A percentile compares a stretch with the other conserved stretches of the same genome.
These are phyloP conservation scores for Palloptera scutellata DNA, from an alignment of 2,888 invertebrate species.

Conservation along the genomic window DNA sequence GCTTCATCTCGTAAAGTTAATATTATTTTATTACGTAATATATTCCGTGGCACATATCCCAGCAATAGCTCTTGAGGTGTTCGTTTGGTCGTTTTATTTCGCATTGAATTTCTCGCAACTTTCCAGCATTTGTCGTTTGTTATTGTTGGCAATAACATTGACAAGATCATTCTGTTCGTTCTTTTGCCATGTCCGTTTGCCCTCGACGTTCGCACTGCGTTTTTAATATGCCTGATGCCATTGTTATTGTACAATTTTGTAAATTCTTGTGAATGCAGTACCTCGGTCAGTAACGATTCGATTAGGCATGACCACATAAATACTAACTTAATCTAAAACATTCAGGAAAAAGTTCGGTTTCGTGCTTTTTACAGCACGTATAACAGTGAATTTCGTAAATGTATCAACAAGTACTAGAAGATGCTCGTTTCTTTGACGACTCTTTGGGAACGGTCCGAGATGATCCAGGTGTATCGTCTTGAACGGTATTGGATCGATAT, in stretches of 20 bases:
- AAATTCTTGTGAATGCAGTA: conserved; percentile 43
- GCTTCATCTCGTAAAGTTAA: conserved; percentile 7
- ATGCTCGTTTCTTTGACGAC: conserved; percentile 28
- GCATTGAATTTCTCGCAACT: conserved; percentile 19
- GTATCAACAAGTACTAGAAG: conserved; percentile 34
- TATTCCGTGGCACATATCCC: conserved; percentile 26
- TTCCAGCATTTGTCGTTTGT: conserved; percentile 28
- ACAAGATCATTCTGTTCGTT: conserved; percentile 28
- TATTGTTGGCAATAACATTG: conserved; percentile 28
- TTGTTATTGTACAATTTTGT: conserved; percentile 35
- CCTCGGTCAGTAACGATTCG: conserved; percentile 46
- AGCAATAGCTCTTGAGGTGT: conserved; percentile 29
- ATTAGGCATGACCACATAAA: conserved; percentile 43
- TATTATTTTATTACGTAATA: conserved; percentile 12
- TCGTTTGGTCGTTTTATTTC: conserved; percentile 23
- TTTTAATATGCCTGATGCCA: conserved; percentile 42
- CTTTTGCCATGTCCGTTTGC: conserved; percentile 37
- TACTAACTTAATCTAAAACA: conserved; percentile 9
- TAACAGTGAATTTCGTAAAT: conserved; percentile 31
- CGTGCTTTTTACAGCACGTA: conserved; percentile 10
- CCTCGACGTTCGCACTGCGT: conserved; percentile 43
- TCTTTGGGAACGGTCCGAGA: conserved; percentile 30
- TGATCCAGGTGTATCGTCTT: conserved; percentile 29
- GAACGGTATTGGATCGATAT: conserved; percentile 27
- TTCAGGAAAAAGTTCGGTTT: conserved; percentile 18